phyloP scores from a whole-genome alignment of 2,888 invertebrate genomes.

The Amblyjoppa proteus region DNA sequence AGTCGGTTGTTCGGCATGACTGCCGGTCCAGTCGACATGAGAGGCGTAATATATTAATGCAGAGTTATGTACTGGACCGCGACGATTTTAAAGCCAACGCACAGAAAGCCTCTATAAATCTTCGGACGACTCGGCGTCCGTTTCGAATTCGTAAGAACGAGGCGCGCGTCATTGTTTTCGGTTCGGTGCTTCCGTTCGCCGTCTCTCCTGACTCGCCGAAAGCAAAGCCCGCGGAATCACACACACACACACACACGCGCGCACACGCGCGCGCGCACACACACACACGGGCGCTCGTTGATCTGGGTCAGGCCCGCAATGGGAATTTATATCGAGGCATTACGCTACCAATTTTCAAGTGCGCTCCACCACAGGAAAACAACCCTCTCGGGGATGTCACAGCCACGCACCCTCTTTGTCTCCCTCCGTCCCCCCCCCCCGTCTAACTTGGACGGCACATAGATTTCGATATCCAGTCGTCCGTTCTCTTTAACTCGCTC shows the following conservation, averaged over 20 bases:
- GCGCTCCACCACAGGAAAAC: constrained; percentile 6
- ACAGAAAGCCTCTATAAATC: constrained; percentile 56
- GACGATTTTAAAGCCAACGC: constrained; percentile 37
- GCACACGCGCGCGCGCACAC: not conserved
- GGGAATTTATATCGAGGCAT: constrained; percentile 58
- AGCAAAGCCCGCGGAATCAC: not conserved
- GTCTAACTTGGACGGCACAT: not conserved
- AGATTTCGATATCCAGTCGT: constrained; percentile 9
- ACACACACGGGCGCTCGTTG: constrained; percentile 23
- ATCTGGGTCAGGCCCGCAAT: constrained; percentile 48
- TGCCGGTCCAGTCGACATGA: not conserved
- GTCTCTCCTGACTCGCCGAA: constrained; percentile 19
- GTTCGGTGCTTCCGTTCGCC: too few relatives aligned
- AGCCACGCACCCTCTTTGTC: not conserved
- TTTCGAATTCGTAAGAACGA: constrained; percentile 12
- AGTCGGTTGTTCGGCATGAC: too few relatives aligned
- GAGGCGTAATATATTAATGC: not conserved
- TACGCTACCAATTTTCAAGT: constrained; percentile 35
- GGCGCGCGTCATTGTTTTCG: too few relatives aligned
- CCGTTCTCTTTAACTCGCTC: not conserved
- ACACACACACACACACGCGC: not conserved
- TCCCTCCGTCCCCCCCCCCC: not conserved
- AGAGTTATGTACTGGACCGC: not conserved
- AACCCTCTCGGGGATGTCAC: not conserved
- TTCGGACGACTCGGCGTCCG: constrained; percentile 28